Evolutionary conservation across 2,113 vertebrate genomes (phyloP).

Genomic region (Tetrax tetrax): DNA sequence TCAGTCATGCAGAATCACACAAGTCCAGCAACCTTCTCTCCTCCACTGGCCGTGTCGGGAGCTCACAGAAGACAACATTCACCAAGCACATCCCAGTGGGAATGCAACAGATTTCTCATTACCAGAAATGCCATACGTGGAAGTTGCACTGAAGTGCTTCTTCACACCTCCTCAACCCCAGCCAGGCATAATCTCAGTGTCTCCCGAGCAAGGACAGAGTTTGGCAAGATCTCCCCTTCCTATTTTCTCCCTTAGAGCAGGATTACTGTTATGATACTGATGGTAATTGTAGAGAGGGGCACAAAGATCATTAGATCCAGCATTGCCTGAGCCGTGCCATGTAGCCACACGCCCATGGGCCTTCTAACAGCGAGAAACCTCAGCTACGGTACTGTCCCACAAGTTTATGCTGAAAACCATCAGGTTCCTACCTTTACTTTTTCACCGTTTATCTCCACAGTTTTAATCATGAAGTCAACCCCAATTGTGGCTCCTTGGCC

Average conservation of each 20-base stretch:
- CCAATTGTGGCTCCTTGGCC: constrained; percentile 99
- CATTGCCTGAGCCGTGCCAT: neutral
- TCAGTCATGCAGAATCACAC: rapidly evolving
- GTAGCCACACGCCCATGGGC: rapidly evolving
- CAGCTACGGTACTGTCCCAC: neutral
- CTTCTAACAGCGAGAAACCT: neutral
- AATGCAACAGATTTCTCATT: neutral
- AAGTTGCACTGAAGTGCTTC: neutral
- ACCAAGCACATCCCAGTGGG: neutral
- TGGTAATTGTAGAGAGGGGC: neutral
- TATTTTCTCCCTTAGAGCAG: neutral
- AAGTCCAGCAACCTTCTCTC: neutral
- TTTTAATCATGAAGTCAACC: constrained; percentile 99
- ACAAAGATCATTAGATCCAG: rapidly evolving
- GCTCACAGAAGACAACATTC: neutral
- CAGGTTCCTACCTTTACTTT: constrained; percentile 91
- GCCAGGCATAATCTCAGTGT: neutral
- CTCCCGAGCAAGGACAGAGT: neutral
- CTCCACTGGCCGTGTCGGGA: rapidly evolving
- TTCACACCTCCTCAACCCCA: neutral
- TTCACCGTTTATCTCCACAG: constrained; percentile 96
- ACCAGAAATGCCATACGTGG: neutral
- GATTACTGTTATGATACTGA: neutral
- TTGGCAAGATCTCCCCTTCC: neutral
- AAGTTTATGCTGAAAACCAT: neutral